A percentile compares a stretch with the other conserved stretches of the same genome.
These are phyloP conservation scores for Himantopus leucocephalus DNA, from an alignment of 2,113 vertebrate genomes.

Conservation along the genomic window DNA sequence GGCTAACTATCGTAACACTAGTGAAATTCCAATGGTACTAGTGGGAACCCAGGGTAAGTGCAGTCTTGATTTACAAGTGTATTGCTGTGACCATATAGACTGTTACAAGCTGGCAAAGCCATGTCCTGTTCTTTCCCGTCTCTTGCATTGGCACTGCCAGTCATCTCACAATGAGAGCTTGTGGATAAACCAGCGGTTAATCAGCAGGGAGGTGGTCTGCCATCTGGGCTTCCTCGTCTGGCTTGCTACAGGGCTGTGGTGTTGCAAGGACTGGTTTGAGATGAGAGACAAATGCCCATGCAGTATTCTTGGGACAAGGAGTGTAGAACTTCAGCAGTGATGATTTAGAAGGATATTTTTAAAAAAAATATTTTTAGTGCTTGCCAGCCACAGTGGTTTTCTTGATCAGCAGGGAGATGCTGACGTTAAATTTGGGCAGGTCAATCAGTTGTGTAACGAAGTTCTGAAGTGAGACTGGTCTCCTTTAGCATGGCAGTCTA, in stretches of 20 bases:
- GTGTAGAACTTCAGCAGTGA: neutral
- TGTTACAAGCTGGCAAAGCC: neutral
- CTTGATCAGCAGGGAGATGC: neutral
- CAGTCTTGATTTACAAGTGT: accelerated
- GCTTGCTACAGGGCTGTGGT: neutral
- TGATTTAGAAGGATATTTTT: neutral
- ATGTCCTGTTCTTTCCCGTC: neutral
- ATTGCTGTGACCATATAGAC: accelerated
- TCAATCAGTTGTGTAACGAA: accelerated
- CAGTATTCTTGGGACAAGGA: neutral
- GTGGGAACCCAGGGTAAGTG: constrained; percentile 94
- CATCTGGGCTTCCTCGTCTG: neutral
- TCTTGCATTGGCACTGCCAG: neutral
- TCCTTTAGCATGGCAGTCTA: neutral
- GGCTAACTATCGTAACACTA: constrained; percentile 88
- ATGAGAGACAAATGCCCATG: neutral
- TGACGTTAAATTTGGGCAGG: neutral
- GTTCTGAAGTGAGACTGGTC: neutral
- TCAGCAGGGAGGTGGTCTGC: neutral
- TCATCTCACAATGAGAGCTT: neutral
- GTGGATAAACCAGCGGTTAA: neutral
- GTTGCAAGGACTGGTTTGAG: neutral
- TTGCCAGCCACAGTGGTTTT: neutral
- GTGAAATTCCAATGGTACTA: constrained; percentile 91
- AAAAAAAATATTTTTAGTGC: neutral